These are phyloP conservation scores for Amia ocellicauda DNA, from an alignment of 2,113 vertebrate species.

Conservation along the genomic window DNA sequence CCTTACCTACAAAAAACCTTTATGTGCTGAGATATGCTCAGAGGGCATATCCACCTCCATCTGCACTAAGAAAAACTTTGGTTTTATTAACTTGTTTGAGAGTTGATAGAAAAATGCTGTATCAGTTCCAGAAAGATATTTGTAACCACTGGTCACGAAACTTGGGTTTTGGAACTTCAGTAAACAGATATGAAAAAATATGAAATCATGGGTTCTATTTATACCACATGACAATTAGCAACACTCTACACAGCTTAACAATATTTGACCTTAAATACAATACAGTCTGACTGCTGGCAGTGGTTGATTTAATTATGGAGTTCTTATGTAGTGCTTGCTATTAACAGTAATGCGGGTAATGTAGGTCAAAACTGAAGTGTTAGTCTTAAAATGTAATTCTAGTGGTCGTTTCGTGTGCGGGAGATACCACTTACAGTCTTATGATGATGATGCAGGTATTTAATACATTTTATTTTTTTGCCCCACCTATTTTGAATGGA, in stretches of 20 bases:
- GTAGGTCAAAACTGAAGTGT: background rate
- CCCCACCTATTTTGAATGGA: background rate
- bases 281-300: constrained; percentile 14
- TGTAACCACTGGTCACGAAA: too few relatives aligned
- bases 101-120: too few relatives aligned
- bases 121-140: too few relatives aligned
- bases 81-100: too few relatives aligned
- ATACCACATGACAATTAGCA: background rate
- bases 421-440: constrained; percentile 23
- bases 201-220: background rate
- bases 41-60: too few relatives aligned
- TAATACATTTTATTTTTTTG: too few relatives aligned
- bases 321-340: constrained; percentile 4
- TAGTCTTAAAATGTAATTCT: constrained; percentile 23
- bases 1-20: too few relatives aligned
- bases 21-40: too few relatives aligned
- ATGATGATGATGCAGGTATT: constrained; percentile 18
- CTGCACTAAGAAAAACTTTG: too few relatives aligned
- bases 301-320: constrained; percentile 20
- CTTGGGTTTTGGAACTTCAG: too few relatives aligned
- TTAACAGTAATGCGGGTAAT: background rate
- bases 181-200: too few relatives aligned
- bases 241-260: constrained; percentile 16
- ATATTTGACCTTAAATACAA: constrained; percentile 25
- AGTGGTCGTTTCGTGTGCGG: constrained; percentile 12